Percentiles rank a stretch among this genome's conserved stretches.
These are phyloP conservation scores for Cromileptes altivelis DNA, from an alignment of 2,113 vertebrate species.

Conservation along the genomic window DNA sequence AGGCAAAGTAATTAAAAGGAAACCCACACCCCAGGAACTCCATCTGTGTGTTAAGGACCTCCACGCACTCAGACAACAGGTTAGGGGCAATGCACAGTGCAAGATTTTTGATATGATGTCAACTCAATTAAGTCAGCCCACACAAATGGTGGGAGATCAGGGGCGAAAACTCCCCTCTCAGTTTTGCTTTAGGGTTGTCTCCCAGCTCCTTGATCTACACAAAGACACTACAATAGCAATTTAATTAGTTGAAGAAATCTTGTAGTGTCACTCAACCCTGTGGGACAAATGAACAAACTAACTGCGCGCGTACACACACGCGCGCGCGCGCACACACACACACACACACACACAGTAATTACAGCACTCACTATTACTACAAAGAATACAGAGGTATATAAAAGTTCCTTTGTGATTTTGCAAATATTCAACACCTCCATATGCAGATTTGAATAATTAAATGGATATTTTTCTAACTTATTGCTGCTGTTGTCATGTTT, in stretches of 20 bases:
- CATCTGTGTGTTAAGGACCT: constrained; percentile 52
- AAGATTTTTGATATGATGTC: constrained; percentile 40
- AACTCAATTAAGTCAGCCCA: constrained; percentile 27
- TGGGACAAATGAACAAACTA: constrained; percentile 25
- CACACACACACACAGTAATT: neutral
- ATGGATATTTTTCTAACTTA: too few relatives aligned
- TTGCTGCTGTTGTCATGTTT: too few relatives aligned
- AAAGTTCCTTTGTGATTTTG: neutral
- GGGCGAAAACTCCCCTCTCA: neutral
- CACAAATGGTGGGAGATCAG: constrained; percentile 2
- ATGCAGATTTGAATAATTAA: neutral
- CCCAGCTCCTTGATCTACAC: constrained; percentile 12
- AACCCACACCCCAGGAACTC: constrained; percentile 53
- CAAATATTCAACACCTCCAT: neutral
- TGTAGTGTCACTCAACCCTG: constrained; percentile 24
- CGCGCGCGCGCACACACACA: too few relatives aligned
- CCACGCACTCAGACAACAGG: constrained; percentile 38
- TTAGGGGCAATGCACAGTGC: constrained; percentile 20
- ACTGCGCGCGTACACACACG: neutral
- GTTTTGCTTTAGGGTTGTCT: constrained; percentile 24
- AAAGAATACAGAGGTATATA: neutral
- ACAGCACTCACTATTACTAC: neutral
- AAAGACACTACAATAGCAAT: constrained; percentile 11
- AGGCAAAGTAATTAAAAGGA: constrained; percentile 72
- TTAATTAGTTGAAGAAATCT: constrained; percentile 46